Evolutionary conservation across 2,888 invertebrate genomes (phyloP).

Genomic region (Phasia obesa): DNA sequence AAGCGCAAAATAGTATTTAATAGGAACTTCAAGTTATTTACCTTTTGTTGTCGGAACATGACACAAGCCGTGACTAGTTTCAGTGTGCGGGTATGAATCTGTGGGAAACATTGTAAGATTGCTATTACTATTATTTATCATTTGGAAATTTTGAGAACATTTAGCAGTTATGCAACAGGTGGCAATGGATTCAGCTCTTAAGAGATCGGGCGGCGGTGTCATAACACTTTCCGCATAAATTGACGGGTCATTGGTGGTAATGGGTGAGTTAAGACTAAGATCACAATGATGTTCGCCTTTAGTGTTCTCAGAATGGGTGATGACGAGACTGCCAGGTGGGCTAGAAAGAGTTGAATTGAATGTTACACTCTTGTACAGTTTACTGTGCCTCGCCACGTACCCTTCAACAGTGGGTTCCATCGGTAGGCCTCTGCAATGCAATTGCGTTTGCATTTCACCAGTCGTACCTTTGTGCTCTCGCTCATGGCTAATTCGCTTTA

Average conservation of each 20-base stretch:
- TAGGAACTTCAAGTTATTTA: conserved; percentile 71
- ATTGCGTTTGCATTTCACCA: conserved; percentile 36
- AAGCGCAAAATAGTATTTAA: too few species aligned
- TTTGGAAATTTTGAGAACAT: conserved; percentile 54
- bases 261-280: conserved; percentile 15
- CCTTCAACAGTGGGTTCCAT: conserved; percentile 93
- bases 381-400: conserved; percentile 93
- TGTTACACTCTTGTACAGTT: conserved; percentile 94
- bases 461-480: conserved; percentile 54
- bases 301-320: conserved; percentile 16
- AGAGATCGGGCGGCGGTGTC: conserved; percentile 58
- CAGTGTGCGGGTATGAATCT: conserved; percentile 74
- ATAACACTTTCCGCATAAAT: conserved; percentile 39
- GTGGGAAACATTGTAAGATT: conserved; percentile 56
- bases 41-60: conserved; percentile 75
- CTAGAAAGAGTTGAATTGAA: conserved; percentile 94
- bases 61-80: conserved; percentile 72
- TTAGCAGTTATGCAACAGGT: conserved; percentile 73
- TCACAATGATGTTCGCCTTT: conserved; percentile 22
- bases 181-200: conserved; percentile 56
- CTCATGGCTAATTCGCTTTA: conserved; percentile 91
- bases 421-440: conserved; percentile 88
- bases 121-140: conserved; percentile 56
- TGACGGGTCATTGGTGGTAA: conserved; percentile 14
- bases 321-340: conserved; percentile 85